phyloP scores from a whole-genome alignment of 2,113 vertebrate genomes.

The Alligator mississippiensis region DNA sequence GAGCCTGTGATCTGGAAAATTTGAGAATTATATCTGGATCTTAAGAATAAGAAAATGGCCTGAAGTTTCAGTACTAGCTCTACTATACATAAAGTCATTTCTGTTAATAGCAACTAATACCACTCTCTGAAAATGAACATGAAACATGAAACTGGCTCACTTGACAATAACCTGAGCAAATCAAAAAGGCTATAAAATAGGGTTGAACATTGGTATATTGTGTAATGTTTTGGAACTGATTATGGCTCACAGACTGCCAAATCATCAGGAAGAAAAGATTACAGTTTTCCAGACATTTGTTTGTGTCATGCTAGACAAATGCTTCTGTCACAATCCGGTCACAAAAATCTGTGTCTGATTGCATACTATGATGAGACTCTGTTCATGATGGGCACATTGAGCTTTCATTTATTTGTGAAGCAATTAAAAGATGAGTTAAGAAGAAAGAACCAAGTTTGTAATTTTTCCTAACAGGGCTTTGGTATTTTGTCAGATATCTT shows the following conservation, averaged over 20 bases:
- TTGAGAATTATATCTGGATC: not conserved
- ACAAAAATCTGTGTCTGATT: not conserved
- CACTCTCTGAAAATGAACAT: not conserved
- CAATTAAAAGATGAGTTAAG: not conserved
- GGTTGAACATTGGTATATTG: not conserved
- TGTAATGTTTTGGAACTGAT: not conserved
- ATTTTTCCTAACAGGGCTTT: slow-evolving; percentile 14
- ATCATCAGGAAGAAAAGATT: not conserved
- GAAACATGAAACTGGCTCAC: not conserved
- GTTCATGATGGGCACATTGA: not conserved
- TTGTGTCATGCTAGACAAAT: not conserved
- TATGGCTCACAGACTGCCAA: not conserved
- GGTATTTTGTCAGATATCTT: not conserved
- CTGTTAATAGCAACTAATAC: not conserved
- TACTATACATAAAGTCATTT: not conserved
- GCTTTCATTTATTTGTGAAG: not conserved
- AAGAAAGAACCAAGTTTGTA: not conserved
- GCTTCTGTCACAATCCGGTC: not conserved
- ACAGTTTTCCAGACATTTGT: not conserved
- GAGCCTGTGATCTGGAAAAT: not conserved
- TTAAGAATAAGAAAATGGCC: not conserved
- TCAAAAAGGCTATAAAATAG: not conserved
- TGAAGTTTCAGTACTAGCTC: not conserved
- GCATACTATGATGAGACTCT: not conserved
- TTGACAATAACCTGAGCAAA: not conserved